Base-by-base conservation (phyloP, 2,797 vertebrate species). In the Xenentodon cancila region DNA sequence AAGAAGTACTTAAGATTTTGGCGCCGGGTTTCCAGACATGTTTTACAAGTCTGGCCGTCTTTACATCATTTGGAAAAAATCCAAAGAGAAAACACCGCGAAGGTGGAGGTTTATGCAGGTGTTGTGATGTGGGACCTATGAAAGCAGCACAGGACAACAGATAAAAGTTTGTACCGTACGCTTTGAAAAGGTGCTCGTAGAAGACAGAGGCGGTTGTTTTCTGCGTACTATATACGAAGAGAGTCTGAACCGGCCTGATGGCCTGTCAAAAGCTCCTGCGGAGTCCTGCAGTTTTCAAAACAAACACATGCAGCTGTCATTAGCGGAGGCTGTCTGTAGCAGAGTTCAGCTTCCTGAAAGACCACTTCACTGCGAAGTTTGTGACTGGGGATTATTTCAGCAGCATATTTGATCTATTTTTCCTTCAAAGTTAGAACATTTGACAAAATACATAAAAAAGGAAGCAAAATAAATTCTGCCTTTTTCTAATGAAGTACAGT, bases 21-120 rank as follows among this genome's bases (percentile, higher is more conserved):
- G 18, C 47, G 34, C 71, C 75, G 85, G 71, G 59, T 74, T 79
- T 81, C 72, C 79, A 81, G 80, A 78, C 77, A 62, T 57, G 45
- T 80, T 88, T 88, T 78, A 84, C 75, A 74, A 68, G 65, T 71
- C 34, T 52, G 20, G 59, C 40, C 4, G 49, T 68, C 51, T 77
- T 71, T 79, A 80, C 82, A 72, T 90, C 84, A 91, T 77, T 80
- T 89, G 82, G 84, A 88, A 90, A 71, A 74, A 88, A 91, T 89
- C 82, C 86, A 81, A 64, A 71, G 19, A 47, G 71, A 30, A 63
- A 71, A 56, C 6, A 12, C 56, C 58, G 25, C 1, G 46, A 51
- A 57, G 47, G 68, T 69, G 49, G 68, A 77, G 53, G 64, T 53
- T 67, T 65, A 75, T 77, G 49, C 80, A 84, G 74, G 72, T 86